Base-by-base conservation (phyloP, 2,797 vertebrate genomes). In the Micrastur ruficollis region DNA sequence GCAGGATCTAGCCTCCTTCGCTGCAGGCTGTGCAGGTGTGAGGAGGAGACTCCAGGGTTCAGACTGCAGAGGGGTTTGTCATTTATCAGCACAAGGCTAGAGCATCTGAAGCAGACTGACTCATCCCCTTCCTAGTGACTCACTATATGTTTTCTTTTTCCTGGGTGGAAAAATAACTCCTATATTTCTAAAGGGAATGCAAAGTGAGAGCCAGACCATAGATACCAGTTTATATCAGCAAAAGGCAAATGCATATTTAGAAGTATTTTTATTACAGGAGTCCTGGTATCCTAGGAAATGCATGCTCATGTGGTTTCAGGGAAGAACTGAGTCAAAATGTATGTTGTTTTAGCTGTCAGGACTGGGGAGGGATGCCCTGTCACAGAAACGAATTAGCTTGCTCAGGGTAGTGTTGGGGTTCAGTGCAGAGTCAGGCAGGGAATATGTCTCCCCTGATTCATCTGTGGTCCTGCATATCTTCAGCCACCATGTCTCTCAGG, bases 111-210 rank as follows among this genome's bases (percentile, higher is more conserved):
- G 81, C 36, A 20, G 73, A 68, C 86, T 96, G 96, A 96, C 84
- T 97, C 96, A 97, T 78, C 27, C 50, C 8, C 38, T 63, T 81
- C 53, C 84, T 31, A 72, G 72, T 97, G 97, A 96, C 90, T 97
- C 95, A 95, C 65, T 91, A 2, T 81, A 23, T 81, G 38, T 89
- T 81, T 94, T 92, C 65, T 61, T 89, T 92, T 61, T 89, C 31
- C 44, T 85, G 9, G 6, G 52, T 76, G 53, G 92, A 84, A 89
- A 92, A 93, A 93, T 74, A 94, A 79, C 61, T 91, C 86, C 59
- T 70, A 1, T 91, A 58, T 93, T 91, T 90, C 79, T 86, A 62
- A 83, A 1, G 17, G 62, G 34, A 88, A 74, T 47, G 68, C 19
- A 55, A 80, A 91, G 73, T 82, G 90, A 94, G 83, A 93, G 81